Evolutionary conservation across 2,797 vertebrate genomes (phyloP), one percentile per base, ranked within the genome.

Genomic region (Anguilla marmorata): DNA sequence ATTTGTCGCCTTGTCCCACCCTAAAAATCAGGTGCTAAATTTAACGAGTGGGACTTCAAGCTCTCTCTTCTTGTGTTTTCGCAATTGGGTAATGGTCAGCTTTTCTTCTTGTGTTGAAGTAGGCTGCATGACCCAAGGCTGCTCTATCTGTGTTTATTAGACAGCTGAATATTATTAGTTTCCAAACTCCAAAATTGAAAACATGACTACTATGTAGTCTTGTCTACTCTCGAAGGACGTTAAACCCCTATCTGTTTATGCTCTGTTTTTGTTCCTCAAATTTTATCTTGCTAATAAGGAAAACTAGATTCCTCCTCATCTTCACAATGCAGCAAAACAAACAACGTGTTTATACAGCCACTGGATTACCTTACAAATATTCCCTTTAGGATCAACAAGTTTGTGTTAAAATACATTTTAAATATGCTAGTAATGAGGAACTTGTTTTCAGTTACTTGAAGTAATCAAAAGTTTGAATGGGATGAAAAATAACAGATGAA

Each of bases 211-310:
- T 24, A 76, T 33, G 19, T n/a, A 82, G 24, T 80, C 76, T 24
- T 80, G 76, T 82, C 79, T 50, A 50, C 45, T 82, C 45, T 24
- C 11, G 79, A 82, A 82, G 79, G 79, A 82, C 79, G 2, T 82
- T 82, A 82, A 48, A n/a, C 45, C 21, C 11, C 45, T 37, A 12
- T 82, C 79, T 50, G 76, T 48, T 80, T 48, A 45, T 48, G 76
- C 21, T 80, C 76, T 37, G 7, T 4, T 33, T 76, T 41, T 2
- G 11, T 58, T 58, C 56, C 37, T 41, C 33, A 41, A n/a, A 76
- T 45, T n/a, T 48, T 82, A 82, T 82, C 76, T 80, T 41, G 41
- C 37, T 45, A 6, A 30, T 6, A 45, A 21, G 76, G 19, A 80
- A 45, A 45, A 80, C 41, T 48, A 48, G 21, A 45, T 80, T 24